Evolutionary conservation across 2,113 vertebrate genomes (phyloP).

Genomic region (Embiotoca jacksoni): DNA sequence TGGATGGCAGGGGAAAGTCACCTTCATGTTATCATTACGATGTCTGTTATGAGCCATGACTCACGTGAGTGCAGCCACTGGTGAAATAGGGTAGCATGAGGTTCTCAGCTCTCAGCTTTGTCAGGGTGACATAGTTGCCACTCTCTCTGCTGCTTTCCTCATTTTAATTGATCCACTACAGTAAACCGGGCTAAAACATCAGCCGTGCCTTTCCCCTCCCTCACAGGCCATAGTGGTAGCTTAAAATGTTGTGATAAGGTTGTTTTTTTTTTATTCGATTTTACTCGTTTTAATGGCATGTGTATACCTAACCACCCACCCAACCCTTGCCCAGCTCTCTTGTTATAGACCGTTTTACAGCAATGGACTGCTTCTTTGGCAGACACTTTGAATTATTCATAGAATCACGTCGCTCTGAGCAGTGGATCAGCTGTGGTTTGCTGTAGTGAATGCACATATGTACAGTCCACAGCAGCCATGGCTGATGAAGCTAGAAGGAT

Average conservation of each 20-base stretch:
- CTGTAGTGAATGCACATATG: constrained; percentile 23
- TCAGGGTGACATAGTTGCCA: constrained; percentile 41
- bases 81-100: constrained; percentile 57
- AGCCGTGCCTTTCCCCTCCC: background rate
- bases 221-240: background rate
- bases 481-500: constrained; percentile 20
- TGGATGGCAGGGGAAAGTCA: constrained; percentile 79
- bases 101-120: constrained; percentile 4
- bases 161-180: constrained; percentile 15
- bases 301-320: constrained; percentile 16
- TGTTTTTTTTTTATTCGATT: constrained; percentile 4
- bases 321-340: constrained; percentile 35
- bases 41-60: constrained; percentile 47
- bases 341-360: constrained; percentile 38
- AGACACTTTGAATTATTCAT: constrained; percentile 77
- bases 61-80: constrained; percentile 59
- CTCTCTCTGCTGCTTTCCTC: constrained; percentile 19
- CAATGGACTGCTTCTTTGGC: constrained; percentile 57
- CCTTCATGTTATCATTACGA: constrained; percentile 73
- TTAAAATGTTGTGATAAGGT: constrained; percentile 18
- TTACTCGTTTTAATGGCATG: constrained; percentile 23
- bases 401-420: constrained; percentile 58
- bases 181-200: constrained; percentile 41
- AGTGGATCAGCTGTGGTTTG: constrained; percentile 46
- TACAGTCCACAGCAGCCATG: constrained; percentile 19